phyloP scores from a whole-genome alignment of 2,797 vertebrate genomes.

The Aeoliscus strigatus region DNA sequence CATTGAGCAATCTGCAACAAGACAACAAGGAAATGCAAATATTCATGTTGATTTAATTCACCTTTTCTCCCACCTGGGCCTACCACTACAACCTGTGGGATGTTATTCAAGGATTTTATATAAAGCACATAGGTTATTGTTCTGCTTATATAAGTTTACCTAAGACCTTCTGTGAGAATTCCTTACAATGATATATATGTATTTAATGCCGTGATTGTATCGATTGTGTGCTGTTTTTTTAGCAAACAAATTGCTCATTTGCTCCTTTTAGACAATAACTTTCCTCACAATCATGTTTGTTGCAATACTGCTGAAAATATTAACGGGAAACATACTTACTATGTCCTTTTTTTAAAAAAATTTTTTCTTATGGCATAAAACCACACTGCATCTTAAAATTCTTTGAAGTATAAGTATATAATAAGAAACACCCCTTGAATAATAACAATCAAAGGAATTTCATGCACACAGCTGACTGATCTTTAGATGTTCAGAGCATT shows the following conservation, averaged over 20 bases:
- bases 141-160: not conserved
- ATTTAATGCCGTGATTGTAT: not conserved
- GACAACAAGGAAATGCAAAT: not conserved
- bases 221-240: slow-evolving; percentile 3
- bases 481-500: too few species aligned
- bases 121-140: not conserved
- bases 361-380: slow-evolving; percentile 50
- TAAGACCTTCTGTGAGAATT: slow-evolving; percentile 1
- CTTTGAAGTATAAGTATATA: too few species aligned
- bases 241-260: not conserved
- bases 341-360: slow-evolving; percentile 28
- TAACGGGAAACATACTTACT: slow-evolving; percentile 15
- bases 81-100: not conserved
- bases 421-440: slow-evolving; percentile 14
- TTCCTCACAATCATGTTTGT: not conserved
- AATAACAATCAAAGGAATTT: slow-evolving; percentile 23
- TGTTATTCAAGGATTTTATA: slow-evolving; percentile 1
- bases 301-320: slow-evolving; percentile 20
- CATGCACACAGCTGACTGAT: slow-evolving; percentile 24
- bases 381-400: slow-evolving; percentile 48
- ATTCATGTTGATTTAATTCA: not conserved
- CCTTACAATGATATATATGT: not conserved
- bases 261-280: slow-evolving; percentile 6
- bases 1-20: not conserved
- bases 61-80: not conserved